Evolutionary conservation across 2,113 vertebrate genomes (phyloP).

Genomic region (Tamias sibiricus): DNA sequence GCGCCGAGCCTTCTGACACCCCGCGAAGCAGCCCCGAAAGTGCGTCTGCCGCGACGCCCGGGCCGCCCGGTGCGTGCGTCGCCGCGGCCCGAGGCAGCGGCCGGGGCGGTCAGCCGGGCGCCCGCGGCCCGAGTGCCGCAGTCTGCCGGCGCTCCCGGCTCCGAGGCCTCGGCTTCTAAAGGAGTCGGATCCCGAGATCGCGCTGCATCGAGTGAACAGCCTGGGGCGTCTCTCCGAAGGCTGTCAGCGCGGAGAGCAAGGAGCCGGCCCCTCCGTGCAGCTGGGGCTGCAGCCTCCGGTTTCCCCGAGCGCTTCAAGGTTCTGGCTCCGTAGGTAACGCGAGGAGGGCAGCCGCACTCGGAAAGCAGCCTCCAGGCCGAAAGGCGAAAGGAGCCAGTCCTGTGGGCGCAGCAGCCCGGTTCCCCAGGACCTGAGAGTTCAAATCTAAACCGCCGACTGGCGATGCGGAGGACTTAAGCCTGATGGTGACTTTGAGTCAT

Average conservation of each 20-base stretch:
- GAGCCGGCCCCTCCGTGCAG: not conserved
- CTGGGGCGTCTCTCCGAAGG: not conserved
- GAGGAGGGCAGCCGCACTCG: rapidly evolving
- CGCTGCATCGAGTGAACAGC: too few species aligned
- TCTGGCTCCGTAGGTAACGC: not conserved
- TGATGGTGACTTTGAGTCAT: constrained; percentile 75
- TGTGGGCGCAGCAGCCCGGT: not conserved
- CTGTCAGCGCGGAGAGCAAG: not conserved
- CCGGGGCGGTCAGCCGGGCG: too few species aligned
- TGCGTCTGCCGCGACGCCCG: too few species aligned
- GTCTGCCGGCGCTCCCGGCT: not conserved
- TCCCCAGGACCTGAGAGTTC: constrained; percentile 33
- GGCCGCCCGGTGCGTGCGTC: too few species aligned
- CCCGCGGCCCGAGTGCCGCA: too few species aligned
- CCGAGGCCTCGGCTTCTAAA: not conserved
- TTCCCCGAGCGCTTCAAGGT: not conserved
- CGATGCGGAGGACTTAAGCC: constrained; percentile 36
- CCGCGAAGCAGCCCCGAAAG: too few species aligned
- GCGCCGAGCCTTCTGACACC: too few species aligned
- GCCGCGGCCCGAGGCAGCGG: too few species aligned
- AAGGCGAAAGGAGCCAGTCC: not conserved
- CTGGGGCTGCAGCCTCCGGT: not conserved
- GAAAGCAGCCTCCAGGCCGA: not conserved
- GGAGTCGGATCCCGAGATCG: not conserved
- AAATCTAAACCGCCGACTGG: constrained; percentile 46